Percentiles rank a stretch among this genome's conserved stretches.
phyloP scores from a whole-genome alignment of 2,797 vertebrate species.

The Salarias fasciatus region DNA sequence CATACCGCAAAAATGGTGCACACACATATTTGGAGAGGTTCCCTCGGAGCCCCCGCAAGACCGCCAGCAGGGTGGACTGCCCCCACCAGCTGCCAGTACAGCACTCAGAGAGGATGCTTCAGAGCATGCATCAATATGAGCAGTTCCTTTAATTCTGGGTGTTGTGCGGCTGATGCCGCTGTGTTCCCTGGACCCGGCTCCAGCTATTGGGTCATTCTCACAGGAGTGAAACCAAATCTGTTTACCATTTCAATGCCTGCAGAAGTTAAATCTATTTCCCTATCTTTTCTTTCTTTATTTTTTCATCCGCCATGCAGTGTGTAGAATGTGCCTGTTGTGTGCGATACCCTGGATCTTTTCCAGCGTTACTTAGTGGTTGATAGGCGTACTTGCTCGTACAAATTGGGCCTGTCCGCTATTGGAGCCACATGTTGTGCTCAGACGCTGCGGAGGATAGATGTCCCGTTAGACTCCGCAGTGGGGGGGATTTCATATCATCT shows the following conservation, averaged over 20 bases:
- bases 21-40: constrained; percentile 46
- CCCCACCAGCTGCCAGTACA: constrained; percentile 68
- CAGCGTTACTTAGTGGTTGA: constrained; percentile 56
- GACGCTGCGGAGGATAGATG: constrained; percentile 31
- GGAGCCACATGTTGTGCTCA: constrained; percentile 48
- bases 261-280: constrained; percentile 63
- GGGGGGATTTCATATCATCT: constrained; percentile 14
- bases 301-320: constrained; percentile 7
- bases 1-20: constrained; percentile 16
- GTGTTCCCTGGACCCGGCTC: constrained; percentile 77
- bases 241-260: constrained; percentile 75
- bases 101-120: constrained; percentile 74
- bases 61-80: constrained; percentile 55
- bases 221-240: constrained; percentile 71
- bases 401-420: constrained; percentile 51
- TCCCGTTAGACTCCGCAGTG: constrained; percentile 24
- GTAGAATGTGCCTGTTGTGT: constrained; percentile 24
- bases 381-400: constrained; percentile 60
- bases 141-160: constrained; percentile 84
- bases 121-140: constrained; percentile 79
- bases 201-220: constrained; percentile 79
- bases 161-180: constrained; percentile 71
- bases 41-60: constrained; percentile 55
- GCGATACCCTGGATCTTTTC: constrained; percentile 49
- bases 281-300: constrained; percentile 10